Percentiles rank a stretch among this genome's conserved stretches.
Conservation (phyloP, 2,888 invertebrate genomes). For the Trachelus iudaicus region DNA sequence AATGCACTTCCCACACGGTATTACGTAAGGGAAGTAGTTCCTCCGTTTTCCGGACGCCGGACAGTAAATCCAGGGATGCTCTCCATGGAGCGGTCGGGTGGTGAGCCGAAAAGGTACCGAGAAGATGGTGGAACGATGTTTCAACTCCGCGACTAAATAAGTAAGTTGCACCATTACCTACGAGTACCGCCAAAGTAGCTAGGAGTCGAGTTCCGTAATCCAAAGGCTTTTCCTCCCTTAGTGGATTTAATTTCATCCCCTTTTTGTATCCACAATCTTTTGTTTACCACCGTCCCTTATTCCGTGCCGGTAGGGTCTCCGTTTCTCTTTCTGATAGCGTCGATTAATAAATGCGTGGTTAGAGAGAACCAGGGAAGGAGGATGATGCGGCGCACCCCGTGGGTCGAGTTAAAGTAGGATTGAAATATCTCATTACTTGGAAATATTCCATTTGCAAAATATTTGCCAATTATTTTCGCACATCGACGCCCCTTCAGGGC, state of each 20-base stretch:
- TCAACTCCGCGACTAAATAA: conserved; percentile 44
- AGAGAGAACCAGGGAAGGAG: background rate
- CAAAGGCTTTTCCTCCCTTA: conserved; percentile 24
- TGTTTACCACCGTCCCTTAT: background rate
- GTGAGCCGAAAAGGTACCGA: conserved; percentile 20
- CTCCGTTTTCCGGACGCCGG: conserved; percentile 29
- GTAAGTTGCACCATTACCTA: conserved; percentile 24
- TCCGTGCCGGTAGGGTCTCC: background rate
- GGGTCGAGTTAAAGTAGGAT: background rate
- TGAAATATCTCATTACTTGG: background rate
- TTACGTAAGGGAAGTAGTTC: conserved; percentile 35
- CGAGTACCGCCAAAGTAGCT: conserved; percentile 6
- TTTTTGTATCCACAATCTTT: background rate
- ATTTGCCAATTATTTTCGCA: too few species aligned
- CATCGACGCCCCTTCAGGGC: too few species aligned
- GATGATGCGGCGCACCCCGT: background rate
- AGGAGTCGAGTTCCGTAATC: background rate
- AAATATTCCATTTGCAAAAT: too few species aligned
- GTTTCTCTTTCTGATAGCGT: background rate
- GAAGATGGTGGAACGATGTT: conserved; percentile 39
- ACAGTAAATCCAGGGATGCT: conserved; percentile 32
- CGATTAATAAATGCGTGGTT: background rate
- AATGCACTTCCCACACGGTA: conserved; percentile 24
- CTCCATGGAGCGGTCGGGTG: conserved; percentile 6
- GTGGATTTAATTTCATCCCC: conserved; percentile 12